phyloP scores from a whole-genome alignment of 2,113 vertebrate genomes.

The Psophia crepitans region DNA sequence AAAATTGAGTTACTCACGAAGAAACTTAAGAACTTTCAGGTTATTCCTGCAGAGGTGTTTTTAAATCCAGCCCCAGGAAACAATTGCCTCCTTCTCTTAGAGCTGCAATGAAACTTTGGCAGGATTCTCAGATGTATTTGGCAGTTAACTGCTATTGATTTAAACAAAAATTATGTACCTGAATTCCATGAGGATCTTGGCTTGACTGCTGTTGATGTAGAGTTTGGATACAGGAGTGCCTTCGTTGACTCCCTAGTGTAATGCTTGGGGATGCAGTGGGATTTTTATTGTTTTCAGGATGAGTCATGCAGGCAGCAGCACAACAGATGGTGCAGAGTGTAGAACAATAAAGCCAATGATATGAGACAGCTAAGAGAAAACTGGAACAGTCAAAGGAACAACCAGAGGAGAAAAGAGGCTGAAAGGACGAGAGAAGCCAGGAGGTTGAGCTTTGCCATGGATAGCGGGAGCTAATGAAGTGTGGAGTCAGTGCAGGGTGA shows the following conservation, averaged over 20 bases:
- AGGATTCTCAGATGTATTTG: background rate
- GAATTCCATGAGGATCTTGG: background rate
- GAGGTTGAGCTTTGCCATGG: background rate
- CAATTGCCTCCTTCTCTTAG: background rate
- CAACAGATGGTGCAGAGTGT: constrained; percentile 11
- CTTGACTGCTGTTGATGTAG: constrained; percentile 21
- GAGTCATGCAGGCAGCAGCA: constrained; percentile 51
- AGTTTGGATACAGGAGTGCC: constrained; percentile 6
- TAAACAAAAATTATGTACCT: constrained; percentile 35
- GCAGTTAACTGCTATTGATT: constrained; percentile 26
- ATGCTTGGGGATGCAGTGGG: background rate
- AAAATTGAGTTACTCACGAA: background rate
- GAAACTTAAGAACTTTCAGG: constrained; percentile 25
- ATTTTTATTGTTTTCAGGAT: constrained; percentile 44
- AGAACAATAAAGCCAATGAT: constrained; percentile 23
- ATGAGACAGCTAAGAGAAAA: constrained; percentile 20
- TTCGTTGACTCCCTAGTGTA: background rate
- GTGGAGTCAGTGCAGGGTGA: constrained; percentile 38
- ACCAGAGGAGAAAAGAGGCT: background rate
- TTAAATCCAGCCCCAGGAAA: constrained; percentile 30
- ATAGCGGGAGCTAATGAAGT: constrained; percentile 40
- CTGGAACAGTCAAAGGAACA: background rate
- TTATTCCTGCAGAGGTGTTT: constrained; percentile 35
- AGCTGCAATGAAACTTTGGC: constrained; percentile 24
- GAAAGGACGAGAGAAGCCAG: background rate